A percentile compares a stretch with the other conserved stretches of the same genome.
phyloP scores from a whole-genome alignment of 2,797 vertebrate species.

The Chrysolophus pictus region DNA sequence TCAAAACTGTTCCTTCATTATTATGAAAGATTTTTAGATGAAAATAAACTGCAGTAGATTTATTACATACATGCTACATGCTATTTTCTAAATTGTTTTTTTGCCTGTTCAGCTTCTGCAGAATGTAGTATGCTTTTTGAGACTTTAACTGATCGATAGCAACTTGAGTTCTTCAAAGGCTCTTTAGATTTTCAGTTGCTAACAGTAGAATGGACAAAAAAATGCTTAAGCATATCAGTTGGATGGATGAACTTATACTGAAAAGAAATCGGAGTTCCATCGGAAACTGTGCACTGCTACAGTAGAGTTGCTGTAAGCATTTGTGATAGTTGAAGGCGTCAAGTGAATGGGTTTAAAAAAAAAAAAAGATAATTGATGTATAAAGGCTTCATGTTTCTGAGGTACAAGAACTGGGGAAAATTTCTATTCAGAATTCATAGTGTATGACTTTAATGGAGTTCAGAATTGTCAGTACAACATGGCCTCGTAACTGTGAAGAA shows the following conservation, averaged over 20 bases:
- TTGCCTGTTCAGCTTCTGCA: neutral
- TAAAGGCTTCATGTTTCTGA: conserved; percentile 4
- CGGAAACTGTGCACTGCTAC: neutral
- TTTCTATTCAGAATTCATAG: neutral
- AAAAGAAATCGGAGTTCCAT: conserved; percentile 59
- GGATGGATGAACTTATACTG: conserved; percentile 60
- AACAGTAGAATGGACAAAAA: conserved; percentile 23
- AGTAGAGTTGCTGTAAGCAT: conserved; percentile 20
- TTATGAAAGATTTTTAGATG: neutral
- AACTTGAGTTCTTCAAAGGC: conserved; percentile 52
- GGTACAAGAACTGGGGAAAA: neutral
- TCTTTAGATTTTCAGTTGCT: conserved; percentile 45
- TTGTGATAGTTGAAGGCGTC: neutral
- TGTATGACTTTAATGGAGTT: neutral
- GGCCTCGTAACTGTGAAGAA: neutral
- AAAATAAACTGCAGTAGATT: neutral
- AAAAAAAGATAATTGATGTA: conserved; percentile 24
- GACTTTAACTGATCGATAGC: conserved; percentile 59
- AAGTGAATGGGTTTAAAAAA: neutral
- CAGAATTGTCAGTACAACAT: neutral
- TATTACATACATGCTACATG: neutral
- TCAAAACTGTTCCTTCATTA: neutral
- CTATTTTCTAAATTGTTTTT: neutral
- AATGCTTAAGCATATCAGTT: neutral
- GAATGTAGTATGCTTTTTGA: conserved; percentile 26